These are phyloP conservation scores for Rhagophthalmus giganteus DNA, from an alignment of 2,888 invertebrate species.

Conservation along the genomic window DNA sequence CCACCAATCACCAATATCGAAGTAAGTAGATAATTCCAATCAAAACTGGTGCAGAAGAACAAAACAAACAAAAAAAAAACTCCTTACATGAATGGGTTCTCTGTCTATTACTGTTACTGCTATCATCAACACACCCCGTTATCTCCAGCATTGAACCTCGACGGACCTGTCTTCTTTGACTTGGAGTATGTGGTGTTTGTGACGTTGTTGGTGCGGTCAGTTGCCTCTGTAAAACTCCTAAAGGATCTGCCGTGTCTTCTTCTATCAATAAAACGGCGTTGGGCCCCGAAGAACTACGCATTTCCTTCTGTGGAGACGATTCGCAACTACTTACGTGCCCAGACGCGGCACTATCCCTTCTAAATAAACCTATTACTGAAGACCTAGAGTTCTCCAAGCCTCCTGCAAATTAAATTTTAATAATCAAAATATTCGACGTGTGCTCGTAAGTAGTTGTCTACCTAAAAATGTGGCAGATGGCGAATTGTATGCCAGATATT, in stretches of 20 bases:
- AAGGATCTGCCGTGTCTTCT: constrained; percentile 56
- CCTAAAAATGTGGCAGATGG: constrained; percentile 90
- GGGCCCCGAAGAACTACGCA: constrained; percentile 46
- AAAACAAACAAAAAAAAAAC: constrained; percentile 40
- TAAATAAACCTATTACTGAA: constrained; percentile 87
- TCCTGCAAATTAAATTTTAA: constrained; percentile 59
- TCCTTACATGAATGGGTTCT: constrained; percentile 44
- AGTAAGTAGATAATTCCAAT: constrained; percentile 23
- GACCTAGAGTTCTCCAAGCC: constrained; percentile 87
- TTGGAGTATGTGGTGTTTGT: constrained; percentile 64
- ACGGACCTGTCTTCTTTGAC: constrained; percentile 69
- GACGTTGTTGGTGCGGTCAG: constrained; percentile 55
- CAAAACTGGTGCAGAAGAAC: constrained; percentile 27
- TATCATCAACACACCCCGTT: constrained; percentile 65
- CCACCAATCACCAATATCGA: constrained; percentile 25
- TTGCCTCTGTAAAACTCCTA: constrained; percentile 48
- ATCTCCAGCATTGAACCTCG: constrained; percentile 83
- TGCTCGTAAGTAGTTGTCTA: constrained; percentile 54
- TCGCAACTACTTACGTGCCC: constrained; percentile 55
- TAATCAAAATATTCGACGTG: constrained; percentile 1
- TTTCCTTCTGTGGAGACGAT: constrained; percentile 54
- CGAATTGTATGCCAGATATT: constrained; percentile 88
- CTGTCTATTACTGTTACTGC: constrained; percentile 44
- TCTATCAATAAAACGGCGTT: constrained; percentile 63
- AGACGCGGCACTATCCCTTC: constrained; percentile 79